Conservation (phyloP, 2,888 invertebrate species). For the Idaea straminata region DNA sequence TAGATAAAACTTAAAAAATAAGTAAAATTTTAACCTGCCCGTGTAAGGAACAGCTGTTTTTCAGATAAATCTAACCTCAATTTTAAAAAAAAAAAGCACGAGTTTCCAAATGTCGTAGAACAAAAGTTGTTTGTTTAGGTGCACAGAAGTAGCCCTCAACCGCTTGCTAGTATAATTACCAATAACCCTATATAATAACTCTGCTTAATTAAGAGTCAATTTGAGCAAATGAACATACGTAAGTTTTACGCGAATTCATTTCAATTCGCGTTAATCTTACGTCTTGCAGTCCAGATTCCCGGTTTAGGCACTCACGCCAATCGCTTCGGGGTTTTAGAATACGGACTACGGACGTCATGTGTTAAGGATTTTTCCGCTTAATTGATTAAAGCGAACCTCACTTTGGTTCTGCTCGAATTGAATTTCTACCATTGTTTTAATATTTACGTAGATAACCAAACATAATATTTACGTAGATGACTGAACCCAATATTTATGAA, state of each 20-base stretch:
- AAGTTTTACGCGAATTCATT: slow-evolving; percentile 1
- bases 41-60: too few relatives aligned
- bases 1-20: too few relatives aligned
- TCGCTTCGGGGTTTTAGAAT: slow-evolving; percentile 59
- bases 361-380: slow-evolving; percentile 59
- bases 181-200: too few relatives aligned
- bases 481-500: background rate
- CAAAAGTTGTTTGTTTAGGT: too few relatives aligned
- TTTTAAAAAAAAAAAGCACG: too few relatives aligned
- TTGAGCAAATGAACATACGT: too few relatives aligned
- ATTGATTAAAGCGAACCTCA: slow-evolving; percentile 55
- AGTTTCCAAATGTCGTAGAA: too few relatives aligned
- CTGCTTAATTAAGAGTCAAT: too few relatives aligned
- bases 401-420: slow-evolving; percentile 30
- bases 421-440: slow-evolving; percentile 13
- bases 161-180: too few relatives aligned
- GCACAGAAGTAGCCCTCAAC: too few relatives aligned
- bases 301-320: slow-evolving; percentile 52
- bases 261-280: slow-evolving; percentile 13
- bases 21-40: too few relatives aligned
- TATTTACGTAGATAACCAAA: background rate
- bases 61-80: too few relatives aligned
- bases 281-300: slow-evolving; percentile 34
- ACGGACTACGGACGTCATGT: slow-evolving; percentile 61
- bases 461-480: background rate